Base-by-base conservation (phyloP, 1,140 invertebrate genomes). In the Coenobita brevimanus region DNA sequence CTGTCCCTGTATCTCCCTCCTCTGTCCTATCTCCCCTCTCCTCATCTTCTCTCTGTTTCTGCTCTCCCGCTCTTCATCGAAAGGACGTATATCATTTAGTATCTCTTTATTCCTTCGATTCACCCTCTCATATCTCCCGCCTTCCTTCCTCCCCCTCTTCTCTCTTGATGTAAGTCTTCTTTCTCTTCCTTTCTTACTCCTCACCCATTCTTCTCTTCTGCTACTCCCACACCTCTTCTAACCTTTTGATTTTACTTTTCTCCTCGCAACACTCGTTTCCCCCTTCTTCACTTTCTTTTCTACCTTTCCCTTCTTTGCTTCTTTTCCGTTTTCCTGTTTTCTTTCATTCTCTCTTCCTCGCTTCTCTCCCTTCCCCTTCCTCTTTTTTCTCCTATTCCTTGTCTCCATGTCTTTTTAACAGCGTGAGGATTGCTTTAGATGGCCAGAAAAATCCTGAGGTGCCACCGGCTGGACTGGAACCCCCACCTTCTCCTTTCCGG, bases 261-360 rank as follows among this genome's bases (percentile, higher is more conserved):
- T 76, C 82, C 82, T 82, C 46, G 82, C 81, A 62, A 41, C 79
- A 80, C 60, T 15, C 67, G 10, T 30, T 13, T 57, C 54, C 54
- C n/a, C 54, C 73, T 76, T n/a, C 38, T 1, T 76, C 73, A 24
- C 1, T 46, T 38, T 46, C 2, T 46, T 33, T 13, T 24, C 46
- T 50, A 6, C 50, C 24, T 17, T 71, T 50, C 27, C 17, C 46
- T 21, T 50, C 17, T 57, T 4, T 33, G n/a, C 73, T 46, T 3
- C 1, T 76, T 17, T 13, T 46, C 13, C 33, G 3, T 24, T 38
- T 1, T 46, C 69, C 41, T 76, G 30, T 76, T 30, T 27, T 27
- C 27, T 13, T 30, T 30, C 13, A 71, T 71, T 27, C 27, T 15
- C 27, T 71, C 30, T 33, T 24, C 30, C 38, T 10, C 41, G 33